Conservation (phyloP, 2,888 invertebrate genomes). For the Ennomos erosarius region DNA sequence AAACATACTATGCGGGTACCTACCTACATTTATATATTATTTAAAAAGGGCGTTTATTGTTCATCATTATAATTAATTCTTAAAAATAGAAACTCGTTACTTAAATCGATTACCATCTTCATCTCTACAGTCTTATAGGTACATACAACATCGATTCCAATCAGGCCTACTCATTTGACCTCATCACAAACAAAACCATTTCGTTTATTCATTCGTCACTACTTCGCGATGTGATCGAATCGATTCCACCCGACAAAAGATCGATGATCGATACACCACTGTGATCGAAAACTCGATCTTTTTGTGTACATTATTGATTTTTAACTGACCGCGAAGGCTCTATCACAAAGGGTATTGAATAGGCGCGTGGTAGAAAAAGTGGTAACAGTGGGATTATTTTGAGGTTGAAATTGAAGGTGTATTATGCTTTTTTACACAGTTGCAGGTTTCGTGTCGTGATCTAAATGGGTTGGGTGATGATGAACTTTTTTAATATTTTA, state of each 20-base stretch:
- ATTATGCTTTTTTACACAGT: slow-evolving; percentile 25
- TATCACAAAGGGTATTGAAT: slow-evolving; percentile 57
- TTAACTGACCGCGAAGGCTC: slow-evolving; percentile 71
- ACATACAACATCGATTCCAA: slow-evolving; percentile 46
- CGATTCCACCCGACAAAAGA: slow-evolving; percentile 78
- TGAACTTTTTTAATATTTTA: slow-evolving; percentile 14
- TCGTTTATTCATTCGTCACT: slow-evolving; percentile 47
- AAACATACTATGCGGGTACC: too few species aligned
- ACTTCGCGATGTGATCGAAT: slow-evolving; percentile 74
- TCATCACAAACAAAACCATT: slow-evolving; percentile 39
- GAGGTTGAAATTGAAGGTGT: slow-evolving; percentile 27
- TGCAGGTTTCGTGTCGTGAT: slow-evolving; percentile 32
- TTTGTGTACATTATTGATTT: slow-evolving; percentile 79
- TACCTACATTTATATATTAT: too few species aligned
- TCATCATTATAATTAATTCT: not conserved
- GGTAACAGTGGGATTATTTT: slow-evolving; percentile 24
- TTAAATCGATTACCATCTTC: slow-evolving; percentile 1
- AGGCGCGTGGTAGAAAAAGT: slow-evolving; percentile 44
- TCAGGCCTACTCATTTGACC: slow-evolving; percentile 51
- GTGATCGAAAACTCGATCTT: slow-evolving; percentile 75
- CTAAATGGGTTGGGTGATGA: slow-evolving; percentile 21
- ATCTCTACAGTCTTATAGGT: not conserved
- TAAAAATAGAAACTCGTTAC: slow-evolving; percentile 2
- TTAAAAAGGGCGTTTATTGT: too few species aligned
- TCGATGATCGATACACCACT: slow-evolving; percentile 79